phyloP scores from a whole-genome alignment of 2,888 invertebrate genomes.

The Rotaria socialis region DNA sequence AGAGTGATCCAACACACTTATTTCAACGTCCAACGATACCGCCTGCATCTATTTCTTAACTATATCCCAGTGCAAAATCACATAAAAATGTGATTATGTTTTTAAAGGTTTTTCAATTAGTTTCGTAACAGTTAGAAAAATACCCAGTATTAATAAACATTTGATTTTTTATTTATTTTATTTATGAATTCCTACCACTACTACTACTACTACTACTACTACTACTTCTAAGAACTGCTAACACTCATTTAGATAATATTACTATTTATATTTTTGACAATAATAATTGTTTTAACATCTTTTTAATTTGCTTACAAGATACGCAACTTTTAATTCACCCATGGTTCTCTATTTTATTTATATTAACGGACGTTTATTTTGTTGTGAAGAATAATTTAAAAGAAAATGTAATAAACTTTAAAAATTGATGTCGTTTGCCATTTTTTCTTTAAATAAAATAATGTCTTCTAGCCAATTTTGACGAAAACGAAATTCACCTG shows the following conservation, averaged over 20 bases:
- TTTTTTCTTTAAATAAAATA: constrained; percentile 56
- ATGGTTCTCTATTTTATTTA: neutral
- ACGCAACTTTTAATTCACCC: neutral
- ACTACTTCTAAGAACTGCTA: neutral
- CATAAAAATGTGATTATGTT: neutral
- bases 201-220: neutral
- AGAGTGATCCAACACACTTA: neutral
- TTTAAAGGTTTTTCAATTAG: neutral
- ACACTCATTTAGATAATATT: neutral
- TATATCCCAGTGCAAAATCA: neutral
- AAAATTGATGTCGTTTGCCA: neutral
- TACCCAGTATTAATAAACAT: neutral
- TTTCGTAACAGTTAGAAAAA: neutral
- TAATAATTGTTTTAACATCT: neutral
- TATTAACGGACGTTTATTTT: neutral
- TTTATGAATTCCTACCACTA: neutral
- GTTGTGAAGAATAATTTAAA: neutral
- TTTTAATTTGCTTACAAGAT: neutral
- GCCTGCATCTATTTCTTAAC: neutral
- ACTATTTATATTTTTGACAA: neutral
- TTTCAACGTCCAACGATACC: neutral
- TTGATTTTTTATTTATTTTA: neutral
- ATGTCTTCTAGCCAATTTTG: constrained; percentile 60
- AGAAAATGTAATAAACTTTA: neutral
- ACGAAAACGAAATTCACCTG: constrained; percentile 58